phyloP scores from a whole-genome alignment of 2,113 vertebrate species.

The Neolamprologus tretocephalus region DNA sequence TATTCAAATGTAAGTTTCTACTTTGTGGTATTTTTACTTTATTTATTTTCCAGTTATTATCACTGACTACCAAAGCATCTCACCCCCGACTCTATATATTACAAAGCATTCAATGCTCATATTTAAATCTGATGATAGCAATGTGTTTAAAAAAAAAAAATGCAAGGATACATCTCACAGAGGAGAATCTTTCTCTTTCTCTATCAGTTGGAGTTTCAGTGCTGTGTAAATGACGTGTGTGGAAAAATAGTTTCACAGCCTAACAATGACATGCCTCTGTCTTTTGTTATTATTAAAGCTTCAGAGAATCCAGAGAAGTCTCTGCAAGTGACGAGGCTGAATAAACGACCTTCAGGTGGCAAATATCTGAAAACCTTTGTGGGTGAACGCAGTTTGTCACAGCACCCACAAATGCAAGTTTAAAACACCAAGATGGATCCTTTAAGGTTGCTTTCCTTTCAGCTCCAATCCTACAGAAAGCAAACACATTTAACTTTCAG shows the following conservation, averaged over 20 bases:
- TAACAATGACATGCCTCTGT: neutral
- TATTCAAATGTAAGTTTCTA: neutral
- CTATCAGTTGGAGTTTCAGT: neutral
- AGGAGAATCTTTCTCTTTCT: neutral
- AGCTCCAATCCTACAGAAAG: neutral
- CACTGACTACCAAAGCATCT: neutral
- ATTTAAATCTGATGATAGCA: neutral
- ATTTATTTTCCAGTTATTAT: neutral
- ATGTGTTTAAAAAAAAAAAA: rapidly evolving
- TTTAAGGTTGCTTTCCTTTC: neutral
- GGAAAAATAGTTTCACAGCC: neutral
- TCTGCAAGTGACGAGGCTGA: neutral
- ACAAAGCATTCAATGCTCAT: neutral
- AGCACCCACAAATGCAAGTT: rapidly evolving
- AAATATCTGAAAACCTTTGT: neutral
- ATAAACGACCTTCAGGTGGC: neutral
- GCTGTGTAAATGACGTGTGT: neutral
- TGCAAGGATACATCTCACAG: neutral
- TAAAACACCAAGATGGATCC: rapidly evolving
- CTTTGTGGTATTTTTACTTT: neutral
- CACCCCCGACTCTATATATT: neutral
- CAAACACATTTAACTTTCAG: neutral
- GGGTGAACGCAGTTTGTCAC: neutral
- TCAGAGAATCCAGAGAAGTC: neutral
- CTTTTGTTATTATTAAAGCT: neutral